Percentiles rank a stretch among this genome's conserved stretches.
phyloP scores from a whole-genome alignment of 2,113 vertebrate genomes.

The Craseonycteris thonglongyai region DNA sequence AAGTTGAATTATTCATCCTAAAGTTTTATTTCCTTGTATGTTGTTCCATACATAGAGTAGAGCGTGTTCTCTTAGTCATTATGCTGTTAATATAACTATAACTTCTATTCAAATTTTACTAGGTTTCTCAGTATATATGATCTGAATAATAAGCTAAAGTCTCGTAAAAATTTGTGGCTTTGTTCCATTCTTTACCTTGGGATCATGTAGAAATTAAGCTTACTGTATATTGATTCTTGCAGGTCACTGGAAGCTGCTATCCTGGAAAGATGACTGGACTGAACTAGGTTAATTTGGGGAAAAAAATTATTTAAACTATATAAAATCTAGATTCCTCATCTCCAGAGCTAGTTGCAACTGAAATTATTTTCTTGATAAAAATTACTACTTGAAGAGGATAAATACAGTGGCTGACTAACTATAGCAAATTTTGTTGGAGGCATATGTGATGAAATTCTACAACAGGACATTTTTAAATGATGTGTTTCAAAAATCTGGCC shows the following conservation, averaged over 20 bases:
- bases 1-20: neutral
- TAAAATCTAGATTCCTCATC: neutral
- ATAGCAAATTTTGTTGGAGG: neutral
- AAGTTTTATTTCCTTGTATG: neutral
- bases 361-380: slow-evolving; percentile 49
- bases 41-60: neutral
- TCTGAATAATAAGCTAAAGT: neutral
- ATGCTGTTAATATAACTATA: neutral
- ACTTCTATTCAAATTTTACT: neutral
- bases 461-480: slow-evolving; percentile 45
- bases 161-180: neutral
- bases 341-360: neutral
- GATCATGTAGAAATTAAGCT: neutral
- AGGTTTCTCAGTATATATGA: neutral
- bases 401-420: neutral
- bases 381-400: slow-evolving; percentile 33
- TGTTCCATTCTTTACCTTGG: neutral
- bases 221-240: neutral
- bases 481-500: slow-evolving; percentile 18
- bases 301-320: neutral
- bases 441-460: slow-evolving; percentile 43
- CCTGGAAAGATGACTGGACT: neutral
- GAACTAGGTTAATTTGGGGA: neutral
- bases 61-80: neutral
- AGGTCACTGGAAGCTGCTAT: neutral